Conservation (phyloP, 2,797 vertebrate genomes). For the Anguilla marmorata region DNA sequence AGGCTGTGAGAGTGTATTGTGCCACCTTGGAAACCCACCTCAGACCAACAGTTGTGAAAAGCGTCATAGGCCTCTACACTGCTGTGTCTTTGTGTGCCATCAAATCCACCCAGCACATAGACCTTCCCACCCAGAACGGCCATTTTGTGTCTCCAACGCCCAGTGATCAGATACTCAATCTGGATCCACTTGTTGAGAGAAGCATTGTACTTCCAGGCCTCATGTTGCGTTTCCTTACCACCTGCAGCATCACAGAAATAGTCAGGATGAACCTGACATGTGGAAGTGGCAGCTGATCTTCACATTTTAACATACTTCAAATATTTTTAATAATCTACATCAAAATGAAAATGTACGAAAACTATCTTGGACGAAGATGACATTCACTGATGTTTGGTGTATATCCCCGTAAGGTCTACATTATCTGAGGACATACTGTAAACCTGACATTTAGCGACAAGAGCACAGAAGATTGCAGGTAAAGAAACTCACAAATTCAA, state of each 20-base stretch:
- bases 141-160: conserved; percentile 98
- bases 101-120: conserved; percentile 88
- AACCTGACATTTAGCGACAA: neutral
- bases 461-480: neutral
- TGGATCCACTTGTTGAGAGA: conserved; percentile 98
- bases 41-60: conserved; percentile 94
- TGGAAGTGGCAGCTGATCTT: neutral
- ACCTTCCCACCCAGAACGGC: conserved; percentile 87
- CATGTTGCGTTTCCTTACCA: conserved; percentile 92
- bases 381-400: neutral
- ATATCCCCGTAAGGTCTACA: neutral
- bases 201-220: conserved; percentile 96
- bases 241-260: conserved; percentile 66
- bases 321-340: neutral
- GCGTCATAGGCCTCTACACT: conserved; percentile 92
- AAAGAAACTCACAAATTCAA: neutral
- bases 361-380: neutral
- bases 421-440: neutral
- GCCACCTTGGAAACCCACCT: conserved; percentile 67
- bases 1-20: neutral
- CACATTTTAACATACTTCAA: neutral
- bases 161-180: conserved; percentile 82
- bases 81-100: conserved; percentile 84
- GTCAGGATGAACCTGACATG: neutral
- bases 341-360: neutral